These are phyloP conservation scores for Eulemur rufifrons DNA, from an alignment of 2,113 vertebrate genomes.

Conservation along the genomic window DNA sequence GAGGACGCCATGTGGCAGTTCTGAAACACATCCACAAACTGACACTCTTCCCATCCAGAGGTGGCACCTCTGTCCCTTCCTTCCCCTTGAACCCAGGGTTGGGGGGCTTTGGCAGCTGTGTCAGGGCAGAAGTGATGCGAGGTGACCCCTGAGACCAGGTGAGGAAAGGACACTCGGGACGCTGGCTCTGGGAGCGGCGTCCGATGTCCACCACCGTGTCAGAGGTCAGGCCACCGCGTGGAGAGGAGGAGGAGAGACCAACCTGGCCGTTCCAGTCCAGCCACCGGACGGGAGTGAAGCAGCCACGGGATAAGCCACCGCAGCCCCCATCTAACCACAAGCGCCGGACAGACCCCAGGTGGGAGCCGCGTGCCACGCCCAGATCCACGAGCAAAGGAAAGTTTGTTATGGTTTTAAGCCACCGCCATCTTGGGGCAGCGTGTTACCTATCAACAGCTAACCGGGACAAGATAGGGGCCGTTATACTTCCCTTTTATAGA, in stretches of 20 bases:
- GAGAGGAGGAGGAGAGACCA: neutral
- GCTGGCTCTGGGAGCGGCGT: neutral
- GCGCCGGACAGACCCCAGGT: rapidly evolving
- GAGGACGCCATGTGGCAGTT: rapidly evolving
- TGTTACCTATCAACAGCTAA: rapidly evolving
- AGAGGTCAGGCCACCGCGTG: neutral
- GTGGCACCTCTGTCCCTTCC: too few species aligned
- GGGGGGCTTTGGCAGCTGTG: neutral
- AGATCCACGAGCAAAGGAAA: rapidly evolving
- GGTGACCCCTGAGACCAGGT: neutral
- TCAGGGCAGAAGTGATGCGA: rapidly evolving
- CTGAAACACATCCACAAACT: neutral
- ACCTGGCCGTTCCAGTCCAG: neutral
- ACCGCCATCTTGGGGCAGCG: neutral
- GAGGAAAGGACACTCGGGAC: neutral
- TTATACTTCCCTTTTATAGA: rapidly evolving
- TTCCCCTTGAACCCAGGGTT: neutral
- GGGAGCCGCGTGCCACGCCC: rapidly evolving
- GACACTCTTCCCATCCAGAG: neutral
- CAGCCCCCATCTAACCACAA: neutral
- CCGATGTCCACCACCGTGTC: too few species aligned
- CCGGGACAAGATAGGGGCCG: rapidly evolving
- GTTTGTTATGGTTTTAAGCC: neutral
- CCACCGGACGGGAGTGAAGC: neutral
- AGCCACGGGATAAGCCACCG: neutral